Base-by-base conservation (phyloP, 2,797 vertebrate genomes). In the Alca torda region DNA sequence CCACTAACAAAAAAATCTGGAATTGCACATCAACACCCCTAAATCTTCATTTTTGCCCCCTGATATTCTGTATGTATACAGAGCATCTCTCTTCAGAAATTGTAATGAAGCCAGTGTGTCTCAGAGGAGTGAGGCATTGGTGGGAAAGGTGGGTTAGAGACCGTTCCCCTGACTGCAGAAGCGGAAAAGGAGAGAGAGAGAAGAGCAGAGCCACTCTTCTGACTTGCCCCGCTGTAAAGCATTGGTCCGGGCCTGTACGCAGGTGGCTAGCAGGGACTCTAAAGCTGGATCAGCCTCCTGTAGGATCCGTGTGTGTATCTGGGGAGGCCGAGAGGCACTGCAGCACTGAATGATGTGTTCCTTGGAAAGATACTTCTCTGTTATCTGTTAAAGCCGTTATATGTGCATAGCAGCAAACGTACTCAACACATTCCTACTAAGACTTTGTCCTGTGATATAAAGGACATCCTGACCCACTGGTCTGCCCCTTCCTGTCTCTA, bases 331-430 rank as follows among this genome's bases (percentile, higher is more conserved):
- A 11, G 53, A 5, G 31, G 53, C 89, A 13, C 6, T 26, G 60
- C 65, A 64, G 35, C 70, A 4, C 43, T 3, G 5, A 9, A 6
- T 5, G 20, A 3, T 24, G 31, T 0, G 3, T 6, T 60, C 67
- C 35, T 64, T 31, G 23, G 56, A 19, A 30, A 60, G 50, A 56
- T 7, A 11, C 26, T 37, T 48, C 15, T 19, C 63, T 45, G 18
- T 6, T 6, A 10, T 2, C 17, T 46, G 8, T 24, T 4, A 14
- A 50, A 46, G 69, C 10, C 14, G 1, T 4, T 2, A 0, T 3
- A 5, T 1, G 10, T 10, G 31, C 20, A 14, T 4, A 25, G 72
- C 51, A 56, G 50, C 2, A 13, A 19, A 4, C 1, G 50, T 6
- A 30, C 9, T 35, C 9, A 9, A n/a, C 35, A 1, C 4, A 1